Conservation (phyloP, 2,797 vertebrate species). For the Enoplosus armatus region DNA sequence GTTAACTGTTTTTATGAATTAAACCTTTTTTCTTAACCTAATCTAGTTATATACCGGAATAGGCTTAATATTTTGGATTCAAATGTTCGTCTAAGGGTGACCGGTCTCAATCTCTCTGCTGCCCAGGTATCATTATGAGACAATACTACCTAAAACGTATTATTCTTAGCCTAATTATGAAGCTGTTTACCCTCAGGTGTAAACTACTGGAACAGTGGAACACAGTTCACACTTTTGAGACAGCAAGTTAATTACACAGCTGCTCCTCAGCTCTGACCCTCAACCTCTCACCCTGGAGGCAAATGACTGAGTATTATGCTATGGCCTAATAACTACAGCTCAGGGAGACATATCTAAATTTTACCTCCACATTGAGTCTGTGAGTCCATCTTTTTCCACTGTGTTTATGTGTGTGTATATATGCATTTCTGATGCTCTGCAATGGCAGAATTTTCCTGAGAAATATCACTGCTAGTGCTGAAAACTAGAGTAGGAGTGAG, state of each 20-base stretch:
- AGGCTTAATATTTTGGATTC: neutral
- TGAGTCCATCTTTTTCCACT: neutral
- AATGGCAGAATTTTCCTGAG: constrained; percentile 54
- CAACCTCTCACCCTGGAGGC: constrained; percentile 38
- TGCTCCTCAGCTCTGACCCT: constrained; percentile 46
- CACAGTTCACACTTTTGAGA: constrained; percentile 25
- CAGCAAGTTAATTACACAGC: constrained; percentile 57
- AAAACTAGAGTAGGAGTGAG: constrained; percentile 76
- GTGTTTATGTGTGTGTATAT: neutral
- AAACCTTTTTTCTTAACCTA: neutral
- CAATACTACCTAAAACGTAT: neutral
- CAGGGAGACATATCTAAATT: neutral
- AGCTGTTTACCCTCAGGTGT: constrained; percentile 23
- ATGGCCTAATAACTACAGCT: neutral
- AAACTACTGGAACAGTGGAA: neutral
- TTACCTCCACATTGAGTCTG: neutral
- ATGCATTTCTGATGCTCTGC: constrained; percentile 18
- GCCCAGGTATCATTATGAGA: neutral
- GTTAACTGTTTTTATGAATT: neutral
- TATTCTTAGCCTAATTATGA: neutral
- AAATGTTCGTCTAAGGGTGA: neutral
- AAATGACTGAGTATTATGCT: neutral
- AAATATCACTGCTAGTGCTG: constrained; percentile 67
- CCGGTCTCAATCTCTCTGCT: neutral
- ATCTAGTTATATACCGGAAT: neutral